These are phyloP conservation scores for Taurulus bubalis DNA, from an alignment of 2,113 vertebrate species.

Conservation along the genomic window DNA sequence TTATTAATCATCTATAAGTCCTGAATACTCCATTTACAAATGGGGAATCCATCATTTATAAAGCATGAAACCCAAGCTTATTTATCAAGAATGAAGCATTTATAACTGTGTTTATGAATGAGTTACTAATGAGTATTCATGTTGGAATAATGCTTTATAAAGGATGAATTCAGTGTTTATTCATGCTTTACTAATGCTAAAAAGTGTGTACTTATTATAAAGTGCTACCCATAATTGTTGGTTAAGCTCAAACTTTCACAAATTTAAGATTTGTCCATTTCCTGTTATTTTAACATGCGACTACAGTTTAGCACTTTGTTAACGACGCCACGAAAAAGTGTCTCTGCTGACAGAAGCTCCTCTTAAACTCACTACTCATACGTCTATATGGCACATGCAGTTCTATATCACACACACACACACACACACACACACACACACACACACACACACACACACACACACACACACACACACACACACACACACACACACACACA, in stretches of 20 bases:
- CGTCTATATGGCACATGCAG: not conserved
- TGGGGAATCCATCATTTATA: too few relatives aligned
- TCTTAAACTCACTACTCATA: not conserved
- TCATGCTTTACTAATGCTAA: too few relatives aligned
- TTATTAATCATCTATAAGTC: too few relatives aligned
- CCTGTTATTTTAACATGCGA: not conserved
- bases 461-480: conserved; percentile 18
- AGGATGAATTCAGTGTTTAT: too few relatives aligned
- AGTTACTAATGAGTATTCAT: too few relatives aligned
- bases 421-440: conserved; percentile 41
- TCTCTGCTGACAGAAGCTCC: conserved; percentile 1
- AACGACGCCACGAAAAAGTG: not conserved
- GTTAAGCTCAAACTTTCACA: not conserved
- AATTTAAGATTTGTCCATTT: not conserved
- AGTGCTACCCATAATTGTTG: too few relatives aligned
- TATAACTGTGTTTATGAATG: too few relatives aligned
- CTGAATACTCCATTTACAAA: too few relatives aligned
- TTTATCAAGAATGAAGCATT: too few relatives aligned
- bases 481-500: conserved; percentile 40
- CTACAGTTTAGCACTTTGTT: not conserved
- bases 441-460: conserved; percentile 40
- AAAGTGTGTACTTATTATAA: too few relatives aligned
- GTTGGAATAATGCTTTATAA: too few relatives aligned
- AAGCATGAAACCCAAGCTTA: too few relatives aligned
- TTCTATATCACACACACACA: conserved; percentile 3